These are phyloP conservation scores for Peromyscus leucopus DNA, from an alignment of 2,113 vertebrate species.

Conservation along the genomic window DNA sequence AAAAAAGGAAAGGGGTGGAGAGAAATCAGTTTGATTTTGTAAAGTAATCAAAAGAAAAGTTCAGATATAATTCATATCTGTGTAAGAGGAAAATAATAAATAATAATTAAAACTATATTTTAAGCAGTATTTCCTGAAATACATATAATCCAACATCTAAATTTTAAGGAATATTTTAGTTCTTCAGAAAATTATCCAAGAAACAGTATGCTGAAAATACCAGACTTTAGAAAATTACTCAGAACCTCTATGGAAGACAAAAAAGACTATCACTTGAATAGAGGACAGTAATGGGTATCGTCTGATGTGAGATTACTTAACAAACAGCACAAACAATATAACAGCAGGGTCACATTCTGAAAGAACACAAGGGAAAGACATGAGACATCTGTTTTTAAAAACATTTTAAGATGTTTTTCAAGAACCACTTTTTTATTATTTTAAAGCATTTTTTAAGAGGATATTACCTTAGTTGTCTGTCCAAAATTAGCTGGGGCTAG, in stretches of 20 bases:
- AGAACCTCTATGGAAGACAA: neutral
- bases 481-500: neutral
- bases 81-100: neutral
- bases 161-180: neutral
- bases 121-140: neutral
- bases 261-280: neutral
- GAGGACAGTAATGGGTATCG: neutral
- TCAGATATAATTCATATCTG: neutral
- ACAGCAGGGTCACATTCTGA: neutral
- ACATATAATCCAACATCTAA: neutral
- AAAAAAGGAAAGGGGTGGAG: neutral
- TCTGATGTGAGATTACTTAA: neutral
- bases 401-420: neutral
- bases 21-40: neutral
- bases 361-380: neutral
- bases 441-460: neutral
- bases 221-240: neutral
- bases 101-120: neutral
- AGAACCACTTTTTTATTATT: neutral
- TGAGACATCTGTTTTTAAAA: neutral
- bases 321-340: neutral
- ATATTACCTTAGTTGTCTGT: neutral
- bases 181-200: neutral
- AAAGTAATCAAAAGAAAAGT: neutral
- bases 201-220: neutral